Conservation (phyloP, 2,797 vertebrate genomes). For the Gadopsis bispinosus region DNA sequence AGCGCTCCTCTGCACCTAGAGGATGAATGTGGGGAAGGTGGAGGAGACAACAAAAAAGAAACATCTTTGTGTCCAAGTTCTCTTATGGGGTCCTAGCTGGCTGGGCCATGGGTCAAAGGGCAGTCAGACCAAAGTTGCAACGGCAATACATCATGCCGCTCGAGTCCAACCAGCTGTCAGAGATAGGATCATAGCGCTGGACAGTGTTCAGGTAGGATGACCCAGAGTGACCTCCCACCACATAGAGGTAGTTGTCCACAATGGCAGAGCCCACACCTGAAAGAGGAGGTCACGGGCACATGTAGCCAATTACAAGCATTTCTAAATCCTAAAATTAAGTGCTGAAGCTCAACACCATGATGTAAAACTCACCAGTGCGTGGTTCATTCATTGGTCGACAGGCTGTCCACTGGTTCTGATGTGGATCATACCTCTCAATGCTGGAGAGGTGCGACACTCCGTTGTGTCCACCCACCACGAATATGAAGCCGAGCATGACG, state of each 20-base stretch:
- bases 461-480: conserved; percentile 97
- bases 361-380: conserved; percentile 89
- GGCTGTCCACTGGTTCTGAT: conserved; percentile 99
- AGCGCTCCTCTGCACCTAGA: conserved; percentile 70
- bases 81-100: conserved; percentile 75
- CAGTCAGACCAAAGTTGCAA: conserved; percentile 97
- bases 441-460: conserved; percentile 97
- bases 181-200: conserved; percentile 96
- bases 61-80: conserved; percentile 70
- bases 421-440: conserved; percentile 97
- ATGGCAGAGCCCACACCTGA: conserved; percentile 96
- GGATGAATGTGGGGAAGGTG: conserved; percentile 71
- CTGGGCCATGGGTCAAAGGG: conserved; percentile 89
- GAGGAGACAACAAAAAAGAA: conserved; percentile 76
- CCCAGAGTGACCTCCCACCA: conserved; percentile 97
- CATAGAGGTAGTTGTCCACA: conserved; percentile 96
- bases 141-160: conserved; percentile 97
- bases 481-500: conserved; percentile 98
- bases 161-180: conserved; percentile 96
- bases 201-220: conserved; percentile 98
- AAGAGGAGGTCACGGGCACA: neutral
- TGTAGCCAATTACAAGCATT: neutral
- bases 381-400: conserved; percentile 98
- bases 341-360: neutral
- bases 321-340: neutral